These are phyloP conservation scores for Arrhamphus sclerolepis DNA, from an alignment of 2,797 vertebrate genomes.

Conservation along the genomic window DNA sequence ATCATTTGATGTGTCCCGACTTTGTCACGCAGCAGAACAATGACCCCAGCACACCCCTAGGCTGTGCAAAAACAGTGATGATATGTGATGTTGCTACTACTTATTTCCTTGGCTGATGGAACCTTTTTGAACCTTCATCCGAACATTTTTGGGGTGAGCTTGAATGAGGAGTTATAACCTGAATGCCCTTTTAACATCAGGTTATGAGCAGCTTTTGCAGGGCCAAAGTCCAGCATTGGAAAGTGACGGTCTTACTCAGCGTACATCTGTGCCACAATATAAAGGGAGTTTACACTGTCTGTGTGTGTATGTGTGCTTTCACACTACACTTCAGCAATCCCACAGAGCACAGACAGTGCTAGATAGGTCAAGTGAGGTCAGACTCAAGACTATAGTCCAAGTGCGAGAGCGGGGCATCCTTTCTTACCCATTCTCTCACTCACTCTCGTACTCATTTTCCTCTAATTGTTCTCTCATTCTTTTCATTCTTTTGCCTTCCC, in stretches of 20 bases:
- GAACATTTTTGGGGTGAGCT: no score
- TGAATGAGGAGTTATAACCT: no score
- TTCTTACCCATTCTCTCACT: background rate
- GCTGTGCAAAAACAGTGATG: no score
- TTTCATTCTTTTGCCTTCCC: conserved; percentile 4
- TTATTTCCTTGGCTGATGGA: no score
- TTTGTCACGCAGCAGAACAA: no score
- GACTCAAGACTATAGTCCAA: conserved; percentile 23
- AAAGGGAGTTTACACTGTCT: conserved; percentile 3
- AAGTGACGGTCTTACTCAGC: conserved; percentile 15
- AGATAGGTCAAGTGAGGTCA: conserved; percentile 59
- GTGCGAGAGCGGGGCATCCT: conserved; percentile 17
- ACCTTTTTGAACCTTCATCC: no score
- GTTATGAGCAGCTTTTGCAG: background rate
- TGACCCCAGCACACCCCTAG: no score
- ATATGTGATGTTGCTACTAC: no score
- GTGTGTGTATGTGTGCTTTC: conserved; percentile 6
- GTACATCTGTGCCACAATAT: conserved; percentile 16
- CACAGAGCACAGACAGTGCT: background rate
- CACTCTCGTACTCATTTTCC: background rate
- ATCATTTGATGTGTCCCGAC: no score
- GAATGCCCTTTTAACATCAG: no score
- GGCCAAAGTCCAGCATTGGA: conserved; percentile 25
- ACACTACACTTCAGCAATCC: no score
- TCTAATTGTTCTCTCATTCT: conserved; percentile 11